Base-by-base conservation (phyloP, 2,888 invertebrate genomes). In the Caenorhabditis macrosperma region DNA sequence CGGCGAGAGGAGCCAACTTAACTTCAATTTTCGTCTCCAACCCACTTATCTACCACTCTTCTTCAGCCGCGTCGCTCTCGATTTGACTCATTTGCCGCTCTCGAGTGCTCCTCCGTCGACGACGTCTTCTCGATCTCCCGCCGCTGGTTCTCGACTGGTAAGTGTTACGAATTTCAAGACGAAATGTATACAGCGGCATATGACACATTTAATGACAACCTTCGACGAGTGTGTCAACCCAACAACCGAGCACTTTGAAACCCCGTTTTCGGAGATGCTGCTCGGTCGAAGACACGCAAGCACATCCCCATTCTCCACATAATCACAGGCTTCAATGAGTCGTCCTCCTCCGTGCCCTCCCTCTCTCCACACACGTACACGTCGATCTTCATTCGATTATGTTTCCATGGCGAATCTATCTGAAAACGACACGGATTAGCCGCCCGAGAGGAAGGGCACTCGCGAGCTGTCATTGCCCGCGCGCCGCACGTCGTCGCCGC, bases 381-480 rank as follows among this genome's bases (percentile, higher is more conserved):
- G 26, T 55, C 17, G 17, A 41, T 66, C 60, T 60, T 69, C 30
- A 78, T 78, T 66, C 66, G 78, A 78, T 78, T 78, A 71, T 78
- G 78, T 78, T 78, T 71, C 78, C 78, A 78, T 78, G 78, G 78
- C 41, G 30, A 72, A 38, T 38, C 60, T 44, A 71, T 60, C 69
- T 69, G 60, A 60, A 69, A 68, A 50, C 48, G 61, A 54, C 38
- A 20, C 9, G 69, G 63, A 63, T 63, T 63, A 63, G 55, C 35
- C 35, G 15, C 15, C n/a, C 22, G 26, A 38, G 20, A 26, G 38
- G 69, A 63, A 63, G 55, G 46, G 63, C 46, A 63, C 48, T 48
- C 26, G 54, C n/a, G 55, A 63, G 63, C 61, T 61, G 63, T 61
- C 71, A 71, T 44, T 30, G 61, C 3, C 24, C 41, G 30, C 35